Evolutionary conservation across 2,888 invertebrate genomes (phyloP).

Genomic region (Lasius fuliginosus): DNA sequence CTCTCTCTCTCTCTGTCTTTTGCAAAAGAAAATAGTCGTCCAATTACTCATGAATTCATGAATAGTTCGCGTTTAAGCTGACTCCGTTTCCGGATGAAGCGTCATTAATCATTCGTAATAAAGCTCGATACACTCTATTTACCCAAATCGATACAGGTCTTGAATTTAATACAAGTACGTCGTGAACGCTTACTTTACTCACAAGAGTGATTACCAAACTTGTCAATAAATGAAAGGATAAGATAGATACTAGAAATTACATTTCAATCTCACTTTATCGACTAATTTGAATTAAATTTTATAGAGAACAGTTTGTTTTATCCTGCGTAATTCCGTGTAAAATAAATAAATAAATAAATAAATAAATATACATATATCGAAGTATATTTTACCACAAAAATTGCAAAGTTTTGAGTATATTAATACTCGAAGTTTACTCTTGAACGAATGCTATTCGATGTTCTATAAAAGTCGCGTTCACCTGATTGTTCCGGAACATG

Average conservation of each 20-base stretch:
- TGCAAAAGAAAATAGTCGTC: conserved; percentile 43
- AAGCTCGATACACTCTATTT: conserved; percentile 20
- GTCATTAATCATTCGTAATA: conserved; percentile 54
- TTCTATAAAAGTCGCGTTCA: not conserved
- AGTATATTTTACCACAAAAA: not conserved
- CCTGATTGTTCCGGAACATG: conserved; percentile 5
- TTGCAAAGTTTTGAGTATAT: not conserved
- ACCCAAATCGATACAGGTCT: not conserved
- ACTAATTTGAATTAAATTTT: not conserved
- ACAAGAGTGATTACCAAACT: not conserved
- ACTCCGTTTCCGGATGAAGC: conserved; percentile 42
- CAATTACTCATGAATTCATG: conserved; percentile 14
- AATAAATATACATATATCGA: not conserved
- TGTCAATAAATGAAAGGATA: not conserved
- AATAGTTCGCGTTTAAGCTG: conserved; percentile 42
- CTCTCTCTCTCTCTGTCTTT: not conserved
- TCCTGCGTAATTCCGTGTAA: not conserved
- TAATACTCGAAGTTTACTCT: not conserved
- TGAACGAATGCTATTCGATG: not conserved
- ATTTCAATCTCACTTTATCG: not conserved
- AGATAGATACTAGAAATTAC: not conserved
- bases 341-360: not conserved
- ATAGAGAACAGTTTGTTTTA: not conserved
- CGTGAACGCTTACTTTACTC: not conserved
- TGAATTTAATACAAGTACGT: not conserved